Evolutionary conservation across 2,797 vertebrate species (phyloP), one percentile per base, ranked within the genome.

Genomic region (Leptodactylus fallax): DNA sequence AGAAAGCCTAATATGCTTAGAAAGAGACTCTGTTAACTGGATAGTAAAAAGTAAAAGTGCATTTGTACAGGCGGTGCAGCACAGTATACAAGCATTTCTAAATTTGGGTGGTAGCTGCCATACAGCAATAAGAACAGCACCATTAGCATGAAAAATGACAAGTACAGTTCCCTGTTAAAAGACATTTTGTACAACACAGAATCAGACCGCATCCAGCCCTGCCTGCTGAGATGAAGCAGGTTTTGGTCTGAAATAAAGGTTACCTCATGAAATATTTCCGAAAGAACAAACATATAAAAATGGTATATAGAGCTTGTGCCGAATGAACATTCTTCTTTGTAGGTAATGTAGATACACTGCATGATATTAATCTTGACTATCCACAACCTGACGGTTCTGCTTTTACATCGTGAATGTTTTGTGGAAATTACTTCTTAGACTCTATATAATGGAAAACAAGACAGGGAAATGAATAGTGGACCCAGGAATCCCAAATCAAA

Each of bases 231-330:
- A 49, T 72, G 17, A 47, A 72, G 45, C 17, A 21, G 47, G 19
- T 74, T 21, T n/a, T 49, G 45, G 47, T 74, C 7, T 74, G 71
- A 74, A 74, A 69, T 49, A 49, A 74, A 60, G 55, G 79, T 61
- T 60, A 79, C 27, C 23, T 79, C 6, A 17, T 58, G 7, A 56
- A 55, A 56, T 56, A 79, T 49, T 49, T n/a, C 47, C 71, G 49
- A 74, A 74, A 74, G 71, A 49, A 49, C 19, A 49, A 72, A 49
- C 69, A 74, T 11, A 74, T 74, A 74, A 74, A 72, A 74, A 74
- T 72, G 27, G 14, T 72, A 45, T 47, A 72, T 45, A 71, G 27
- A 36, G 14, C 25, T 36, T 36, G 13, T 45, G 14, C 69, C 27
- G 36, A 19, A 19, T 49, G 45, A 21, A 74, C 71, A 49, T 74